These are phyloP conservation scores for Chaetorhynchus papuensis DNA, from an alignment of 2,113 vertebrate species.

Conservation along the genomic window DNA sequence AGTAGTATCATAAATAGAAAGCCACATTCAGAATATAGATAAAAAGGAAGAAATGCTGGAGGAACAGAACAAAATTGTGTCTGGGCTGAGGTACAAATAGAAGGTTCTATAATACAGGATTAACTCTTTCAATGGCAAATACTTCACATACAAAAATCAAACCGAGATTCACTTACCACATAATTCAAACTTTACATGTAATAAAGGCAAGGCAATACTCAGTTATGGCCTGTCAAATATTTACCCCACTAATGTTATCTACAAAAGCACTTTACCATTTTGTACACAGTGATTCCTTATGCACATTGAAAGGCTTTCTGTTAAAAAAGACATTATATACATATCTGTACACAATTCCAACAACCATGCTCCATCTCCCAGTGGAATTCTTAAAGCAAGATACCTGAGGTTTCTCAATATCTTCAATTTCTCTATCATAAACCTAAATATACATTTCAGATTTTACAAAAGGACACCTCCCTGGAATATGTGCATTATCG, in stretches of 20 bases:
- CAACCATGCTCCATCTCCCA: constrained; percentile 75
- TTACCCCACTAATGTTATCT: constrained; percentile 86
- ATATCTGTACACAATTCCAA: constrained; percentile 84
- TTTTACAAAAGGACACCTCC: constrained; percentile 73
- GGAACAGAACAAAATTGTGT: constrained; percentile 18
- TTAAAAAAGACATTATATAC: constrained; percentile 90
- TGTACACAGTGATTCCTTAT: constrained; percentile 85
- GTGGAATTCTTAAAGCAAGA: constrained; percentile 82
- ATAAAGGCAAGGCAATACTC: constrained; percentile 88
- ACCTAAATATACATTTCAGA: constrained; percentile 80
- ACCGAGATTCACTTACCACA: constrained; percentile 66
- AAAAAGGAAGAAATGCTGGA: constrained; percentile 11
- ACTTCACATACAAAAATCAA: constrained; percentile 73
- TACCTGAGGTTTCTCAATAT: constrained; percentile 94
- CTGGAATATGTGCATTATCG: constrained; percentile 75
- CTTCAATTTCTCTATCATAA: constrained; percentile 82
- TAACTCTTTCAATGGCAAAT: constrained; percentile 74
- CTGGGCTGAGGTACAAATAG: constrained; percentile 67
- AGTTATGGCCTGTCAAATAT: constrained; percentile 86
- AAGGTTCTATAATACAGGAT: constrained; percentile 63
- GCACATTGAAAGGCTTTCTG: constrained; percentile 73
- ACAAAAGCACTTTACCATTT: constrained; percentile 86
- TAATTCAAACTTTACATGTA: constrained; percentile 76
- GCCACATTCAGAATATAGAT: constrained; percentile 19
- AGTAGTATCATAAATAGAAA: constrained; percentile 64